Percentiles rank a stretch among this genome's conserved stretches.
Evolutionary conservation across 2,888 invertebrate species (phyloP).

Genomic region (Platerodrilus igneus): DNA sequence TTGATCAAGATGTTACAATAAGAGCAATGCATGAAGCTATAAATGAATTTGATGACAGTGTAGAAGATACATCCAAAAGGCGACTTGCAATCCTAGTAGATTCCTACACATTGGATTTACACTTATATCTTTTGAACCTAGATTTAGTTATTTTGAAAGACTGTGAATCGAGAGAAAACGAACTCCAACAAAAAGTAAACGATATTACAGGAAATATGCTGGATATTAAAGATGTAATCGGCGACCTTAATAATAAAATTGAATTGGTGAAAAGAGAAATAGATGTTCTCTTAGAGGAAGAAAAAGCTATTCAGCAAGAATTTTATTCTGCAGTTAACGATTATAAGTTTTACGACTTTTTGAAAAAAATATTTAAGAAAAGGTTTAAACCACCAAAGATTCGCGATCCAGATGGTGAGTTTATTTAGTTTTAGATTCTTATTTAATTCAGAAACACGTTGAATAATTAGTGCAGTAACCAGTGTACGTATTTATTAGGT

Average conservation of each 20-base stretch:
- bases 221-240: slow-evolving; percentile 52
- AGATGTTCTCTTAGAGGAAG: slow-evolving; percentile 48
- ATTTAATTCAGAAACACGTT: no score
- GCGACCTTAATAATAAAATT: slow-evolving; percentile 52
- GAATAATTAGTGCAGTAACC: no score
- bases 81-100: slow-evolving; percentile 58
- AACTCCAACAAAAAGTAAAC: slow-evolving; percentile 50
- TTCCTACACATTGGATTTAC: slow-evolving; percentile 57
- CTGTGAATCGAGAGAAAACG: slow-evolving; percentile 66
- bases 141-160: slow-evolving; percentile 70
- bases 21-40: slow-evolving; percentile 56
- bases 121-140: slow-evolving; percentile 63
- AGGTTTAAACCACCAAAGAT: slow-evolving; percentile 69
- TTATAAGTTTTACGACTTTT: slow-evolving; percentile 73
- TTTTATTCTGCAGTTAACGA: slow-evolving; percentile 58
- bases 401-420: slow-evolving; percentile 50
- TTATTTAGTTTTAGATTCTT: no score
- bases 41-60: slow-evolving; percentile 60
- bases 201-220: slow-evolving; percentile 44
- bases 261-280: slow-evolving; percentile 50
- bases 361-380: slow-evolving; percentile 77
- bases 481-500: no score
- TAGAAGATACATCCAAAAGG: slow-evolving; percentile 54
- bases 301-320: slow-evolving; percentile 50
- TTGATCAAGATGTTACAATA: slow-evolving; percentile 64